Evolutionary conservation across 2,113 vertebrate species (phyloP), one percentile per base, ranked within the genome.

Genomic region (Montifringilla adamsi): DNA sequence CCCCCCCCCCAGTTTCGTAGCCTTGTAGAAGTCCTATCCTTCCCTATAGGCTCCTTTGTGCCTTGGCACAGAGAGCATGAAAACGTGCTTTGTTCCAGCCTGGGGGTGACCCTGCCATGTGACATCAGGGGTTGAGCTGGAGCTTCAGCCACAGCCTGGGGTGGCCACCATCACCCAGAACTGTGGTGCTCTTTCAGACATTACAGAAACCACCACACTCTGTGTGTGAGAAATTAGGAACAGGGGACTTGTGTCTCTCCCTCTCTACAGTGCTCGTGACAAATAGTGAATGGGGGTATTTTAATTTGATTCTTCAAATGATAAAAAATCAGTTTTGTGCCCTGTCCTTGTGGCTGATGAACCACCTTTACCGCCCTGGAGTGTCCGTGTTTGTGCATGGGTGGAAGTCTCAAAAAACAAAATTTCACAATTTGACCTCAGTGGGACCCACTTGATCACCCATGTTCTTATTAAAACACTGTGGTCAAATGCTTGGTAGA

Each of bases 221-320:
- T 23, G 18, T 9, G 4, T 43, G 68, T 27, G 20, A 43, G 50
- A 70, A 47, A n/a, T 49, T 11, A 28, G 52, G 52, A 53, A 13
- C 39, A 59, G 28, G 22, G 33, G 70, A 58, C n/a, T 52, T 67
- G 0, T 33, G 59, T 70, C 56, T 0, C 0, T 66, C 56, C 7
- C 28, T 60, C 64, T 77, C 69, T 21, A 15, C 60, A 41, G 33
- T 24, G 39, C 27, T 86, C 0, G 0, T 33, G 55, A 80, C 76
- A 59, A 64, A 49, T 6, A 73, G 49, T 1, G 5, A 72, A 44
- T 59, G 35, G 64, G 33, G 77, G 39, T 78, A 63, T 87, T 90
- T 86, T 53, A 66, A 77, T 93, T 70, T 66, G 78, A 64, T 75
- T 94, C 56, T 87, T 93, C 87, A 59, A 74, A 70, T 50, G 20